Percentiles rank a stretch among this genome's conserved stretches.
These are phyloP conservation scores for Aplocera efformata DNA, from an alignment of 2,888 invertebrate species.

Conservation along the genomic window DNA sequence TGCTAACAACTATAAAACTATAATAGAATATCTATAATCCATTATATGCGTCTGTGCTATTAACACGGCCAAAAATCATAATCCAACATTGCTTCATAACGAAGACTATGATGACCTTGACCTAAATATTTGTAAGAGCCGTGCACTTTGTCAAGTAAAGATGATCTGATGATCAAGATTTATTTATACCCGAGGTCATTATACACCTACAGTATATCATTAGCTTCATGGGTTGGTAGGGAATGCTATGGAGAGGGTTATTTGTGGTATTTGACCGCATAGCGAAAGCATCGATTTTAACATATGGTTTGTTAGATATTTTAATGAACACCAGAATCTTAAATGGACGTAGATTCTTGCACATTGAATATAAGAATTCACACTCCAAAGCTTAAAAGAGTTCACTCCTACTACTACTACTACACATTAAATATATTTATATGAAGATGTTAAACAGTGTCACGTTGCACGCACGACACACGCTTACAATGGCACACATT, in stretches of 20 bases:
- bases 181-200: slow-evolving; percentile 34
- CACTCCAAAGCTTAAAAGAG: slow-evolving; percentile 22
- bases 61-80: slow-evolving; percentile 3
- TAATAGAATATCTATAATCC: slow-evolving; percentile 32
- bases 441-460: slow-evolving; percentile 20
- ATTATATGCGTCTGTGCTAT: neutral
- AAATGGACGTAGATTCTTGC: slow-evolving; percentile 16
- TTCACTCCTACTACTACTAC: slow-evolving; percentile 20
- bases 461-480: slow-evolving; percentile 32
- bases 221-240: slow-evolving; percentile 7
- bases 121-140: slow-evolving; percentile 56
- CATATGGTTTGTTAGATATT: slow-evolving; percentile 13
- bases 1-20: slow-evolving; percentile 46
- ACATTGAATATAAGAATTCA: slow-evolving; percentile 12
- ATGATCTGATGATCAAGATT: slow-evolving; percentile 31
- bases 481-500: slow-evolving; percentile 50
- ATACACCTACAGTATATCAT: slow-evolving; percentile 18
- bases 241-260: neutral
- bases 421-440: slow-evolving; percentile 24
- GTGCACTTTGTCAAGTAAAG: slow-evolving; percentile 27
- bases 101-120: slow-evolving; percentile 66
- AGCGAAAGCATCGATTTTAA: slow-evolving; percentile 1
- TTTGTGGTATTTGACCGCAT: neutral
- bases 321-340: slow-evolving; percentile 14
- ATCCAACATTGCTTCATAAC: slow-evolving; percentile 24